phyloP scores from a whole-genome alignment of 2,113 vertebrate species.

The Shinisaurus crocodilurus region DNA sequence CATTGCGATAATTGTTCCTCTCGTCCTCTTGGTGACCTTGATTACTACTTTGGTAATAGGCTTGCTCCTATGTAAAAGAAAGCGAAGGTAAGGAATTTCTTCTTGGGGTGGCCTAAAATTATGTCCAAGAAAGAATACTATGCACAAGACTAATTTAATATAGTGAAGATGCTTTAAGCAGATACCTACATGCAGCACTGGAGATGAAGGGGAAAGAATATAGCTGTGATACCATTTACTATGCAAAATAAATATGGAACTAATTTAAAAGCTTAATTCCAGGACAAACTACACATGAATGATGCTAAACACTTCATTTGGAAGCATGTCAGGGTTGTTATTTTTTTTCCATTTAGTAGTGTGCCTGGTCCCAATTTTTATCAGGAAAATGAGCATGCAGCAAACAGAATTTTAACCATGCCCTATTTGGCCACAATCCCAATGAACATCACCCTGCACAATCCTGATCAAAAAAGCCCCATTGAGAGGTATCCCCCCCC shows the following conservation, averaged over 20 bases:
- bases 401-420: not conserved
- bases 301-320: not conserved
- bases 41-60: slow-evolving; percentile 93
- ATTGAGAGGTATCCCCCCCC: not conserved
- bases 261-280: not conserved
- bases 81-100: slow-evolving; percentile 83
- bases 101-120: not conserved
- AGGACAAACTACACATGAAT: not conserved
- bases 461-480: not conserved
- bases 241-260: not conserved
- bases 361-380: too few species aligned
- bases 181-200: not conserved
- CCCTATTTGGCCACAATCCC: too few species aligned
- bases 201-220: not conserved
- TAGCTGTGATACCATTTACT: not conserved
- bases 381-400: not conserved
- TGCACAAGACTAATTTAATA: not conserved
- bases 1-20: slow-evolving; percentile 96
- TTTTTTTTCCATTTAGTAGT: not conserved
- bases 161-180: not conserved
- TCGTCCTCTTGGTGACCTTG: slow-evolving; percentile 92
- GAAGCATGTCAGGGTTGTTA: not conserved
- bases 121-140: not conserved
- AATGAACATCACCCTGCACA: not conserved
- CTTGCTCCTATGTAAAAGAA: slow-evolving; percentile 93